Conservation (phyloP, 1,140 invertebrate species). For the Heterodera carotae region DNA sequence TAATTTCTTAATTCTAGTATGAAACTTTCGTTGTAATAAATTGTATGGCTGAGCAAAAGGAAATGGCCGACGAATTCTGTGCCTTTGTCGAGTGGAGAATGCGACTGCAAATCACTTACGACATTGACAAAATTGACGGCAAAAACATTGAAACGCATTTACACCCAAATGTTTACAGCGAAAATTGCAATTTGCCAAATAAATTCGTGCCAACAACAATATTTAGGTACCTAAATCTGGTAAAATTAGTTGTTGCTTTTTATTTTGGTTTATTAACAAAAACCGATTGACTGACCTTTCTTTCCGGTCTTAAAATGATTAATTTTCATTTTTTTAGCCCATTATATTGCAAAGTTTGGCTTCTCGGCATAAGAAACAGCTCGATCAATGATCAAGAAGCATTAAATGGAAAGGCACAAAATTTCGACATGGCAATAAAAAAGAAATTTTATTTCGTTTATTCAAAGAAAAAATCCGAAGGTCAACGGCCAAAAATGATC, state of each 20-base stretch:
- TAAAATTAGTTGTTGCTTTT: background rate
- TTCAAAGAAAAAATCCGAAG: background rate
- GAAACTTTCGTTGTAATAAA: background rate
- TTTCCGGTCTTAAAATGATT: background rate
- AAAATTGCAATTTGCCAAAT: background rate
- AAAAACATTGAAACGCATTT: background rate
- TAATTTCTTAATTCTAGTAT: background rate
- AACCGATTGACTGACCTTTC: background rate
- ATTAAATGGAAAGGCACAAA: background rate
- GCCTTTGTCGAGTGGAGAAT: background rate
- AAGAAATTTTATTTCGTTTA: background rate
- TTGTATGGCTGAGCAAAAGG: background rate
- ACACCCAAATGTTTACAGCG: background rate
- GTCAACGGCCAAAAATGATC: background rate
- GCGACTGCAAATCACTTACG: background rate
- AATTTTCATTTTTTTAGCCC: background rate
- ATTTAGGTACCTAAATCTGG: background rate
- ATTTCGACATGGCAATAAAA: background rate
- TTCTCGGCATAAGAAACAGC: background rate
- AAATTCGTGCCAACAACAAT: background rate
- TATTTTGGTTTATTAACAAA: background rate
- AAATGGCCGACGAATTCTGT: background rate
- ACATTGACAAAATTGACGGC: background rate
- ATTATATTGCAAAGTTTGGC: background rate
- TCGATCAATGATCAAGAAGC: background rate